These are phyloP conservation scores for Diuraphis noxia DNA, from an alignment of 1,140 invertebrate species.

Conservation along the genomic window DNA sequence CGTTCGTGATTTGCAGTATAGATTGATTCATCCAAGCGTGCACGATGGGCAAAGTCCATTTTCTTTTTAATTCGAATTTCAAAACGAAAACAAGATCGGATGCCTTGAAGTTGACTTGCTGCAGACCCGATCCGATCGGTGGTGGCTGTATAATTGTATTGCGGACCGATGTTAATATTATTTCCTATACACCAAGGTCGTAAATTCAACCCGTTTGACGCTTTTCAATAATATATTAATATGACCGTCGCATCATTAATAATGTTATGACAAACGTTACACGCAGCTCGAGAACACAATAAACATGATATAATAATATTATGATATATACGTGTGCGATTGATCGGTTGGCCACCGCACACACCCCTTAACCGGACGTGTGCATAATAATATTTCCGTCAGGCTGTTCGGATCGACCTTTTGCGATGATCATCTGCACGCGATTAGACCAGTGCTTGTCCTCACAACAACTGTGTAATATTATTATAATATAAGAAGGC, in stretches of 20 bases:
- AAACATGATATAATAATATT: background rate
- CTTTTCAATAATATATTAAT: background rate
- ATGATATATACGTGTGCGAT: background rate
- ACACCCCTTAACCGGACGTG: background rate
- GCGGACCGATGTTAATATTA: background rate
- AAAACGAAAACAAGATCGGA: background rate
- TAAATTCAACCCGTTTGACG: slow-evolving; percentile 1
- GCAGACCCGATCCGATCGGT: background rate
- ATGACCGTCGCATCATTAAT: background rate
- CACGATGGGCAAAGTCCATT: background rate
- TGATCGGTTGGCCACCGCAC: background rate
- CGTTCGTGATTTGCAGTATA: no score
- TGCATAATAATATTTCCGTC: background rate
- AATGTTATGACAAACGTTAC: background rate
- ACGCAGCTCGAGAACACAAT: slow-evolving; percentile 2
- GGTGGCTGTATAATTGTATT: background rate
- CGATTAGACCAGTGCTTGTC: background rate
- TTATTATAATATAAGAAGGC: background rate
- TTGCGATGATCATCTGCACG: background rate
- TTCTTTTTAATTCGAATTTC: background rate
- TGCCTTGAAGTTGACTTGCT: background rate
- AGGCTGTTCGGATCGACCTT: background rate
- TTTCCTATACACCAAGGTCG: background rate
- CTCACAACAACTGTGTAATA: background rate
- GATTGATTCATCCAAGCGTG: background rate